Evolutionary conservation across 2,113 vertebrate genomes (phyloP), one percentile per base, ranked within the genome.

Genomic region (Catharus fuscescens): DNA sequence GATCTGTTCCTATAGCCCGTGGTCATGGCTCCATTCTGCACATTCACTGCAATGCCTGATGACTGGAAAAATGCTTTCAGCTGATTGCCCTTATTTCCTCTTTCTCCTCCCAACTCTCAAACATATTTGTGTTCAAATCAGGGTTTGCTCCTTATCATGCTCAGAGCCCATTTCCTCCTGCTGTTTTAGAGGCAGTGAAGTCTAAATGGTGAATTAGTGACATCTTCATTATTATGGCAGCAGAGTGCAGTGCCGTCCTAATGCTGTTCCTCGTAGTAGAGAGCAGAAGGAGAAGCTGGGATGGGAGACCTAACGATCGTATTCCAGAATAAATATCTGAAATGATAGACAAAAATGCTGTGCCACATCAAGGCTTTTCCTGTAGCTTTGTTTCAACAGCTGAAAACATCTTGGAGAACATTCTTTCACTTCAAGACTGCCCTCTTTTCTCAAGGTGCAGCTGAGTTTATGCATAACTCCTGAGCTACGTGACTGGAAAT

Each of bases 181-280:
- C 96, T 88, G 67, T 86, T 96, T 92, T 88, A 96, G 72, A 64
- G 93, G 76, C 72, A 86, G 72, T 80, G 90, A 92, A 94, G 90
- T 78, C 88, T 90, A 85, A 94, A 92, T 88, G 90, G 88, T 92
- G 78, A 93, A 93, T 96, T 92, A 95, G 93, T 93, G 90, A 74
- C 79, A 78, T 74, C 91, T 89, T 84, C 92, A 52, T 96, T 93
- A 86, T 71, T 60, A 64, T 61, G 60, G 90, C 80, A 92, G 88
- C 12, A n/a, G 90, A 95, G 71, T 10, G 47, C 52, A 40, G 85
- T 85, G 85, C 88, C 82, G 86, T 90, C 36, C 76, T 74, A 52
- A 83, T 42, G 93, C 71, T 85, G 42, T 14, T 96, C 88, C 62
- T 85, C 2, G 12, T 74, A 64, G 90, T 20, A 67, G 67, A 0